Conservation (phyloP, 2,797 vertebrate genomes). For the Falco novaeseelandiae region DNA sequence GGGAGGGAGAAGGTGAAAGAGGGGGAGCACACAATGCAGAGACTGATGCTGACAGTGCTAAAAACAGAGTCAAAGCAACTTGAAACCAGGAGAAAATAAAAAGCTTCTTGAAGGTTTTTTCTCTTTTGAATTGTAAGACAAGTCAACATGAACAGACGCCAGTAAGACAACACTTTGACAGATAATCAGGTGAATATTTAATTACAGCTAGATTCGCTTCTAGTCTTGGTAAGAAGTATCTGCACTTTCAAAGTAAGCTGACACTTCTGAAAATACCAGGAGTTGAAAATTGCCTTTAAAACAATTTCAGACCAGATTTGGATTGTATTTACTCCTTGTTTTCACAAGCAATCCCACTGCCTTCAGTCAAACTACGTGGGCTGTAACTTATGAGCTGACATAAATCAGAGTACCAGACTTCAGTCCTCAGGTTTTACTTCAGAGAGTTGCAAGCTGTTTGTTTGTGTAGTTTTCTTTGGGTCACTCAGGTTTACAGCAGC, state of each 20-base stretch:
- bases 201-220: constrained; percentile 44
- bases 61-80: constrained; percentile 26
- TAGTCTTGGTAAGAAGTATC: not conserved
- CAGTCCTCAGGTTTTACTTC: constrained; percentile 4
- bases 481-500: not conserved
- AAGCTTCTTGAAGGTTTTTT: constrained; percentile 25
- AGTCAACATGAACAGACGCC: constrained; percentile 49
- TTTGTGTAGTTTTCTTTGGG: not conserved
- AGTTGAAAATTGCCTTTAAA: constrained; percentile 39
- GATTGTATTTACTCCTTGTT: constrained; percentile 55
- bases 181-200: constrained; percentile 61
- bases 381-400: not conserved
- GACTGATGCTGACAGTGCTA: not conserved
- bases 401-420: constrained; percentile 6
- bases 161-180: constrained; percentile 29
- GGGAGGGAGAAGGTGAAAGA: not conserved
- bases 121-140: constrained; percentile 40
- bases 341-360: constrained; percentile 25
- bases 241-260: constrained; percentile 43
- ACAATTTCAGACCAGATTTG: constrained; percentile 31
- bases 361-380: constrained; percentile 24
- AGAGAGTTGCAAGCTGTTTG: not conserved
- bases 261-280: constrained; percentile 44
- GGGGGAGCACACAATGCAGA: not conserved
- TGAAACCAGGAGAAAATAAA: constrained; percentile 14